Base-by-base conservation (phyloP, 2,113 vertebrate species). In the Nyctibius bracteatus region DNA sequence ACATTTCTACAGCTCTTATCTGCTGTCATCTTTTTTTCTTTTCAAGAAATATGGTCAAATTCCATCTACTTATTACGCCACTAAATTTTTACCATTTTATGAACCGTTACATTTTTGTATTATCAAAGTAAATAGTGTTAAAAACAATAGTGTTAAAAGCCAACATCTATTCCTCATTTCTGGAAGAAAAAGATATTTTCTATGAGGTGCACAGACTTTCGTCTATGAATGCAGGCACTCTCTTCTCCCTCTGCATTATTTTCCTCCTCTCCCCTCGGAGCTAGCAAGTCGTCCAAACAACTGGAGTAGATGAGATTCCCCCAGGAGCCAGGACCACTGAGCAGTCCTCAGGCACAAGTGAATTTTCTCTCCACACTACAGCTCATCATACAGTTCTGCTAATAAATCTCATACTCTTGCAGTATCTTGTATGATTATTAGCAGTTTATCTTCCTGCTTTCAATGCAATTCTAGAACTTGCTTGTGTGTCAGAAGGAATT, bases 201-300 rank as follows among this genome's bases (percentile, higher is more conserved):
- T 27, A 1, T 39, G 21, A 37, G 41, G 9, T 6, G 13, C 16
- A 51, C 8, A 54, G 39, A 27, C 47, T 61, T 88, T 43, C 14
- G 30, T 37, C 25, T 59, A 1, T 27, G 44, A 52, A 23, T 22
- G 28, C 51, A 14, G 24, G 5, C 8, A 3, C 10, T n/a, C 5
- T 62, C 35, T 54, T 9, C 33, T 30, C 21, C 3, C 20, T 46
- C 30, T 74, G 18, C 8, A 10, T 27, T 14, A 10, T 35, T 65
- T 62, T 13, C 46, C 28, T 12, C 11, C 14, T 39, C 58, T 44
- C 33, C 17, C 14, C 11, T 41, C 1, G 2, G 52, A 67, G 28
- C 8, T 16, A 27, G 7, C 27, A 66, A 41, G 11, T 46, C 3
- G 0, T 21, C 33, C 1, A 0, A 78, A 49, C 5, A 20, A n/a